These are phyloP conservation scores for Aphrocallistes beatrix DNA, from an alignment of 37 sponge, comb jelly and placozoan genomes.

Conservation along the genomic window DNA sequence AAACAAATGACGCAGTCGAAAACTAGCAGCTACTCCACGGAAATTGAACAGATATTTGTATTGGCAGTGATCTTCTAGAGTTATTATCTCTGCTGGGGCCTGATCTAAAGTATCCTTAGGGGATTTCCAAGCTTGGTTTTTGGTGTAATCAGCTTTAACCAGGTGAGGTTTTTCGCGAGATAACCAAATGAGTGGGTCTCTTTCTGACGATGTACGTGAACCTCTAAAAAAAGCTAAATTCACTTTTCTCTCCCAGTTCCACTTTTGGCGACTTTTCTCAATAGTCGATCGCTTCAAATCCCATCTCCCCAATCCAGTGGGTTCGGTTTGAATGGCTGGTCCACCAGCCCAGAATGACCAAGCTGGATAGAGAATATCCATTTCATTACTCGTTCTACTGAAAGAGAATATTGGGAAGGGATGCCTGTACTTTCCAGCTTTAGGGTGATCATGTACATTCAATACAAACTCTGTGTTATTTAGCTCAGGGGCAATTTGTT, in stretches of 20 bases:
- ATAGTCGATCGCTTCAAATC: conserved; percentile 56
- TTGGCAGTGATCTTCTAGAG: conserved; percentile 71
- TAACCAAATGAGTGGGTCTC: conserved; percentile 61
- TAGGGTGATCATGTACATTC: conserved; percentile 63
- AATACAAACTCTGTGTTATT: conserved; percentile 71
- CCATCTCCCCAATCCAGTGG: conserved; percentile 72
- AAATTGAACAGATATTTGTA: conserved; percentile 88
- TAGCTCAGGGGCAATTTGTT: conserved; percentile 29
- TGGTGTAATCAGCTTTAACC: conserved; percentile 77
- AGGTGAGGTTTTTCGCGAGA: conserved; percentile 47
- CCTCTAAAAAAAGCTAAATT: conserved; percentile 64
- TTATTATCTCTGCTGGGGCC: conserved; percentile 42
- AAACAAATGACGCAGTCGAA: conserved; percentile 69
- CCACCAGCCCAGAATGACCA: conserved; percentile 91
- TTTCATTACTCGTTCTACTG: conserved; percentile 41
- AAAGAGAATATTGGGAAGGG: conserved; percentile 75
- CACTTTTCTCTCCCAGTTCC: conserved; percentile 63
- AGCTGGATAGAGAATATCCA: conserved; percentile 84
- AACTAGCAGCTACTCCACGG: conserved; percentile 86
- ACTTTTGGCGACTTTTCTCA: conserved; percentile 21
- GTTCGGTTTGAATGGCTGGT: conserved; percentile 62
- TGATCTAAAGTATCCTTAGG: conserved; percentile 64
- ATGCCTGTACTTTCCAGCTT: conserved; percentile 27
- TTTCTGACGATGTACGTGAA: conserved; percentile 75
- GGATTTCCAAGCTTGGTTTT: conserved; percentile 89